Conservation (phyloP, 2,113 vertebrate genomes). For the Hydrolagus affinis region DNA sequence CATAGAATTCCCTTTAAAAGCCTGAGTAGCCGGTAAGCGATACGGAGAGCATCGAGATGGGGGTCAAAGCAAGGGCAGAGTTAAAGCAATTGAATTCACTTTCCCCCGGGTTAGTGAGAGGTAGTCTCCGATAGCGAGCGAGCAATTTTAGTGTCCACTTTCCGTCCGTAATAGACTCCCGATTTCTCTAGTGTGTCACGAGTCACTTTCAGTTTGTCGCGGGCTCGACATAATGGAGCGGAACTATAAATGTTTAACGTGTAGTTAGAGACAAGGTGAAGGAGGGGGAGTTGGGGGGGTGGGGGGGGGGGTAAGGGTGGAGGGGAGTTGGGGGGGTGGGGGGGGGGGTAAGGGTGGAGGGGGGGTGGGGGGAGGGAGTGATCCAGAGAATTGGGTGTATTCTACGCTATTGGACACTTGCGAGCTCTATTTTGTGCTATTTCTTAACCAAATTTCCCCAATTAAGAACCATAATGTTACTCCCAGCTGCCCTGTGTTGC, state of each 20-base stretch:
- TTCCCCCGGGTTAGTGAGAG: not conserved
- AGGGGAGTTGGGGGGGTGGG: too few species aligned
- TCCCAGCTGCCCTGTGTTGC: too few species aligned
- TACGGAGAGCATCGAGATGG: slow-evolving; percentile 38
- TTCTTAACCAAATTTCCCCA: too few species aligned
- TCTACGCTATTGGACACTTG: too few species aligned
- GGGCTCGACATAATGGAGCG: not conserved
- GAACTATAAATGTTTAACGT: not conserved
- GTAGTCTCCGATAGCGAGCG: too few species aligned
- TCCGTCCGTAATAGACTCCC: not conserved
- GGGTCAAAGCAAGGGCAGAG: slow-evolving; percentile 49
- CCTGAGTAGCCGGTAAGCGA: slow-evolving; percentile 47
- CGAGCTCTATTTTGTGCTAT: too few species aligned
- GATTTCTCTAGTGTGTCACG: not conserved
- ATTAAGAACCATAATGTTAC: too few species aligned
- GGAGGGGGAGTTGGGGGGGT: not conserved
- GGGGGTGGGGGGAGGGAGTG: too few species aligned
- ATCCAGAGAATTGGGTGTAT: too few species aligned
- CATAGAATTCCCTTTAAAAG: slow-evolving; percentile 57
- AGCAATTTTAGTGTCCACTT: slow-evolving; percentile 9
- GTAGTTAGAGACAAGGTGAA: not conserved
- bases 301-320: too few species aligned
- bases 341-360: too few species aligned
- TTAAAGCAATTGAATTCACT: slow-evolving; percentile 38
- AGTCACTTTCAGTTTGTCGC: not conserved